Conservation (phyloP, 2,113 vertebrate genomes). For the Strigops habroptila region DNA sequence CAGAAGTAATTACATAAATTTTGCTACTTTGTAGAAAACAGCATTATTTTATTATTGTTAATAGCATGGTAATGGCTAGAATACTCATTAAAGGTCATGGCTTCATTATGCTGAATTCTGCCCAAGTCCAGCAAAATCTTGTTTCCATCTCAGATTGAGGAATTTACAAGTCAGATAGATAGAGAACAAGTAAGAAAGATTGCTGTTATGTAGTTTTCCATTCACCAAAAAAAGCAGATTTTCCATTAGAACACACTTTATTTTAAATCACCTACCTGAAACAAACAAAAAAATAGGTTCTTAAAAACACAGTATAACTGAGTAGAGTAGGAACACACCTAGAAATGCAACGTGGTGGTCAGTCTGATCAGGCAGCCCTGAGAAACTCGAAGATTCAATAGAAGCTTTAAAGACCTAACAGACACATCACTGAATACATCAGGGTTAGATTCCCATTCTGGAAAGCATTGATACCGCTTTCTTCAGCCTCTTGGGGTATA, state of each 20-base stretch:
- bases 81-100: neutral
- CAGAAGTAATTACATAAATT: neutral
- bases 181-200: neutral
- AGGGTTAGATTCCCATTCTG: neutral
- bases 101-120: neutral
- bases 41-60: neutral
- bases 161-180: neutral
- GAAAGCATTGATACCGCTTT: neutral
- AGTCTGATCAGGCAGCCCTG: neutral
- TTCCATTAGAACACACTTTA: neutral
- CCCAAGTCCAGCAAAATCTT: neutral
- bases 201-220: neutral
- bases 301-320: neutral
- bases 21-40: neutral
- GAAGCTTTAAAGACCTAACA: neutral
- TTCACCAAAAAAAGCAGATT: neutral
- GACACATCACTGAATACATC: neutral
- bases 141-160: neutral
- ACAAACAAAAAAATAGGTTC: neutral
- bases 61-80: neutral
- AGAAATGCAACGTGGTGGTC: neutral
- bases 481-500: neutral
- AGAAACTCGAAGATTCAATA: neutral
- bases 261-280: neutral
- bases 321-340: neutral